Conservation (phyloP, 2,888 invertebrate genomes). For the Orthonychiurus folsomi region DNA sequence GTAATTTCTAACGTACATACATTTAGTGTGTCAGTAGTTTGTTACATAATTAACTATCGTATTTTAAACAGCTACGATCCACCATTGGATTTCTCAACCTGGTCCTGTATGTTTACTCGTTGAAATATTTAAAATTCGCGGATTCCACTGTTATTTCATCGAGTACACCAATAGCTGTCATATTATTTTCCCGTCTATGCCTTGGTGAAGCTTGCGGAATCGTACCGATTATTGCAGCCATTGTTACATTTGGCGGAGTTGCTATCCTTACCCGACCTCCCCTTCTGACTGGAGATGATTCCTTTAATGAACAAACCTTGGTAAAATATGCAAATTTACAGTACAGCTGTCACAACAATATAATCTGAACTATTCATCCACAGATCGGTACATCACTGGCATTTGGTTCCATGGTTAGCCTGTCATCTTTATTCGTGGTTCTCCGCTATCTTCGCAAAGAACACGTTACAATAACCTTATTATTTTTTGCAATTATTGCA, state of each 20-base stretch:
- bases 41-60: too few species aligned
- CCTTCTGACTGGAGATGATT: constrained; percentile 26
- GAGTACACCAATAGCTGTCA: constrained; percentile 25
- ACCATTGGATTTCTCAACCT: not conserved
- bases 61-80: not conserved
- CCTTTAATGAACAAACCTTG: constrained; percentile 28
- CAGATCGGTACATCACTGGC: constrained; percentile 8
- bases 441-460: not conserved
- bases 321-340: too few species aligned
- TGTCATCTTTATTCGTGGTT: constrained; percentile 5
- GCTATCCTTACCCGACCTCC: constrained; percentile 31
- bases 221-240: constrained; percentile 23
- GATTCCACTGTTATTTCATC: constrained; percentile 28
- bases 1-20: not conserved
- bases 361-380: not conserved
- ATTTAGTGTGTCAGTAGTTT: not conserved
- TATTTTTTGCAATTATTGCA: not conserved
- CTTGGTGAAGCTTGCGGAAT: constrained; percentile 32
- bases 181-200: constrained; percentile 15
- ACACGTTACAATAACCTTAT: constrained; percentile 5
- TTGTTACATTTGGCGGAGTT: constrained; percentile 27
- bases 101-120: constrained; percentile 23
- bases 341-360: too few species aligned
- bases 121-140: constrained; percentile 21
- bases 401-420: constrained; percentile 7